These are phyloP conservation scores for Apoda limacodes DNA, from an alignment of 2,888 invertebrate genomes.

Conservation along the genomic window DNA sequence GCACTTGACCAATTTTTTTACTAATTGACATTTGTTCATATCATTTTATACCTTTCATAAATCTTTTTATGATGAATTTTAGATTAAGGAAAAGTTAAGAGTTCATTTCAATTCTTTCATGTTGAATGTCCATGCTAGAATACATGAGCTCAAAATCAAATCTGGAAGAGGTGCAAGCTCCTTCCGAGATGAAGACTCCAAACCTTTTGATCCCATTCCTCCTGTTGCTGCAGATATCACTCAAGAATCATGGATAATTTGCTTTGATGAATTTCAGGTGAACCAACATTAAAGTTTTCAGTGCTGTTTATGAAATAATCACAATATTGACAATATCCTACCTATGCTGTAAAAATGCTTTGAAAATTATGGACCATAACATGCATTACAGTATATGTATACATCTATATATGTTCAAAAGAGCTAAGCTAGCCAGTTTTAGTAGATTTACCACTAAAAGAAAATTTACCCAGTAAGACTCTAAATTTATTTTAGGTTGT, in stretches of 20 bases:
- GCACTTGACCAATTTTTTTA: no score
- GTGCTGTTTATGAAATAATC: no score
- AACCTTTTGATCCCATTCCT: slow-evolving; percentile 91
- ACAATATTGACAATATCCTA: no score
- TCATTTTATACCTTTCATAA: slow-evolving; percentile 2
- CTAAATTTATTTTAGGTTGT: no score
- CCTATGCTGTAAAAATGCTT: no score
- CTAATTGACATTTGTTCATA: no score
- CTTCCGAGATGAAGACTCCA: slow-evolving; percentile 50
- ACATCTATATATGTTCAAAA: no score
- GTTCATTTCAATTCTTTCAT: slow-evolving; percentile 99
- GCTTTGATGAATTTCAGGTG: slow-evolving; percentile 99
- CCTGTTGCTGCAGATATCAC: slow-evolving; percentile 91
- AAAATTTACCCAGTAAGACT: no score
- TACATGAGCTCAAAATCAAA: slow-evolving; percentile 84
- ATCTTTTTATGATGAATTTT: slow-evolving; percentile 22
- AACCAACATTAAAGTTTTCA: neutral
- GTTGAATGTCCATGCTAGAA: slow-evolving; percentile 92
- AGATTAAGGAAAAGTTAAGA: slow-evolving; percentile 79
- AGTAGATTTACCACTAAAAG: no score
- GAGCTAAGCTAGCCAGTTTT: no score
- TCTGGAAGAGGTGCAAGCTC: slow-evolving; percentile 59
- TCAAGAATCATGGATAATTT: slow-evolving; percentile 90
- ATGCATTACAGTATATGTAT: no score
- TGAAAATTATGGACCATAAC: no score